Evolutionary conservation across 2,888 invertebrate genomes (phyloP).

Genomic region (Cryptophagus acutangulus): DNA sequence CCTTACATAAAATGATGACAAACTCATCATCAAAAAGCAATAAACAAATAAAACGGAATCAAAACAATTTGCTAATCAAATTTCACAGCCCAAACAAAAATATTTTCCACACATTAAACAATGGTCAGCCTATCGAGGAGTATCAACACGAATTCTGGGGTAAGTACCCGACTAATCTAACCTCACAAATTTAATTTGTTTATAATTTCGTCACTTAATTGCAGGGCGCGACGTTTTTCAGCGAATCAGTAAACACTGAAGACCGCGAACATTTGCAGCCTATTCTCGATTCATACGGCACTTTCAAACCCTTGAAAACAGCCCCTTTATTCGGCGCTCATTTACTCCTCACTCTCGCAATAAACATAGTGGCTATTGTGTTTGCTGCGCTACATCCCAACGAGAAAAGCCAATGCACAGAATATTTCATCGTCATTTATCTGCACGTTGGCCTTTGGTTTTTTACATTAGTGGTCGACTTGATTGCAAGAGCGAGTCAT

Average conservation of each 20-base stretch:
- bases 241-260: conserved; percentile 45
- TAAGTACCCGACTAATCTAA: conserved; percentile 19
- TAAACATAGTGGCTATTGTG: conserved; percentile 43
- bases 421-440: conserved; percentile 36
- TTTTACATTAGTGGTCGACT: no score
- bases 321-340: conserved; percentile 39
- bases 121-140: conserved; percentile 41
- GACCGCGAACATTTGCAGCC: conserved; percentile 43
- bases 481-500: conserved; percentile 56
- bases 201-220: conserved; percentile 13
- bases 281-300: conserved; percentile 43
- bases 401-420: conserved; percentile 11
- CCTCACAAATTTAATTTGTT: background rate
- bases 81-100: no score
- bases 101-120: conserved; percentile 8
- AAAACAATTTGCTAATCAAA: no score
- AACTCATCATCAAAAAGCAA: no score
- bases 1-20: no score
- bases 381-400: conserved; percentile 41
- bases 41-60: no score
- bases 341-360: conserved; percentile 35
- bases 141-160: conserved; percentile 38
- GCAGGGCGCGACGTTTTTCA: conserved; percentile 48
- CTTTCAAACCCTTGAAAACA: conserved; percentile 44
- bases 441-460: no score